These are phyloP conservation scores for Agriopis leucophaearia DNA, from an alignment of 2,888 invertebrate genomes.

Conservation along the genomic window DNA sequence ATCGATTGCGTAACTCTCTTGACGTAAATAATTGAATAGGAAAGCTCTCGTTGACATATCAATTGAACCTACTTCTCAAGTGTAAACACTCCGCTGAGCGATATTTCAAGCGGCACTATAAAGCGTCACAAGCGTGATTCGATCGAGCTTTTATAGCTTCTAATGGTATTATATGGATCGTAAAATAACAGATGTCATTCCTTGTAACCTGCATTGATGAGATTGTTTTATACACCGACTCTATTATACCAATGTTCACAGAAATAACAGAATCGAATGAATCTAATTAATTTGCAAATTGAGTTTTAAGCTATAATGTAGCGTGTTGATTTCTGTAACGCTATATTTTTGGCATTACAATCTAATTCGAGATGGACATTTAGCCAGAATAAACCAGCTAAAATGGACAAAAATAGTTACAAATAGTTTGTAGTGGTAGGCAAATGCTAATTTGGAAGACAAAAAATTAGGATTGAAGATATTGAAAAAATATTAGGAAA, in stretches of 20 bases:
- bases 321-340: too few relatives aligned
- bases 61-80: conserved; percentile 54
- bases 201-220: conserved; percentile 49
- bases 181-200: conserved; percentile 67
- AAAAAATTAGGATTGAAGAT: too few relatives aligned
- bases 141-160: conserved; percentile 68
- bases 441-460: too few relatives aligned
- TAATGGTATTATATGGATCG: conserved; percentile 72
- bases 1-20: conserved; percentile 2
- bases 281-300: conserved; percentile 11
- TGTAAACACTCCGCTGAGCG: conserved; percentile 36
- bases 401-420: too few relatives aligned
- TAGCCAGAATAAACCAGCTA: too few relatives aligned
- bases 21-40: conserved; percentile 45
- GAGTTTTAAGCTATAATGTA: background rate
- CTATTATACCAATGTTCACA: background rate
- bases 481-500: too few relatives aligned
- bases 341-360: too few relatives aligned
- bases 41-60: conserved; percentile 54
- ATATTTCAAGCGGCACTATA: conserved; percentile 63
- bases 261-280: too few relatives aligned
- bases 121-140: conserved; percentile 64
- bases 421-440: too few relatives aligned
- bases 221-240: conserved; percentile 56
- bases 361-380: too few relatives aligned